A percentile compares a stretch with the other conserved stretches of the same genome.
These are phyloP conservation scores for Synergus itoensis DNA, from an alignment of 2,888 invertebrate genomes.

Conservation along the genomic window DNA sequence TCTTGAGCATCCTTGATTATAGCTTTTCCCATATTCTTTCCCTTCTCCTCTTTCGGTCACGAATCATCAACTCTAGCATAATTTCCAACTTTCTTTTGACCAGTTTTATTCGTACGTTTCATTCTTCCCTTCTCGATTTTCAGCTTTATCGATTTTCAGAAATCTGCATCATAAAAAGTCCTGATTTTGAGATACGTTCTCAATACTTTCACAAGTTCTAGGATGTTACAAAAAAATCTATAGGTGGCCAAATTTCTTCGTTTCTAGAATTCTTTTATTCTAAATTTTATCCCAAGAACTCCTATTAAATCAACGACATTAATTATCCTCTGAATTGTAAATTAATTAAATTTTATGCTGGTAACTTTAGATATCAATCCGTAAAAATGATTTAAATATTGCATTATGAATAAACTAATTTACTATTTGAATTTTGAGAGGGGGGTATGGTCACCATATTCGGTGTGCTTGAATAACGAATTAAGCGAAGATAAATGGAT, in stretches of 20 bases:
- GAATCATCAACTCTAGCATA: conserved; percentile 47
- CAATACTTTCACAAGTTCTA: not conserved
- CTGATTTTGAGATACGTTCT: not conserved
- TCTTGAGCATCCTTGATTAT: conserved; percentile 50
- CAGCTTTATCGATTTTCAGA: conserved; percentile 24
- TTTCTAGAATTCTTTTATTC: not conserved
- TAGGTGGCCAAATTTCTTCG: conserved; percentile 11
- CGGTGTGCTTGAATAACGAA: not conserved
- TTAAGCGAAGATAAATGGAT: not conserved
- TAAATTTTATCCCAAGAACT: too few relatives aligned
- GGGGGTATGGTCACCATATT: not conserved
- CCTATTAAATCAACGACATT: too few relatives aligned
- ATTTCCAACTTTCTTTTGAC: conserved; percentile 41
- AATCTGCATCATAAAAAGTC: conserved; percentile 1
- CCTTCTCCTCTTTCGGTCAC: conserved; percentile 52
- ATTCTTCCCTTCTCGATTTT: conserved; percentile 45
- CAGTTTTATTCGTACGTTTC: conserved; percentile 45
- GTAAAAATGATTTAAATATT: not conserved
- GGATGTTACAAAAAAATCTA: not conserved
- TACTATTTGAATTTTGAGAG: not conserved
- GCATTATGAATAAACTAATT: not conserved
- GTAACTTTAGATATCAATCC: too few relatives aligned
- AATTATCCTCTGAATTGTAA: not conserved
- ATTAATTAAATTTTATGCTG: not conserved
- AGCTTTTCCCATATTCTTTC: conserved; percentile 50